A percentile compares a stretch with the other conserved stretches of the same genome.
These are phyloP conservation scores for Euthynnus affinis DNA, from an alignment of 2,797 vertebrate species.

Conservation along the genomic window DNA sequence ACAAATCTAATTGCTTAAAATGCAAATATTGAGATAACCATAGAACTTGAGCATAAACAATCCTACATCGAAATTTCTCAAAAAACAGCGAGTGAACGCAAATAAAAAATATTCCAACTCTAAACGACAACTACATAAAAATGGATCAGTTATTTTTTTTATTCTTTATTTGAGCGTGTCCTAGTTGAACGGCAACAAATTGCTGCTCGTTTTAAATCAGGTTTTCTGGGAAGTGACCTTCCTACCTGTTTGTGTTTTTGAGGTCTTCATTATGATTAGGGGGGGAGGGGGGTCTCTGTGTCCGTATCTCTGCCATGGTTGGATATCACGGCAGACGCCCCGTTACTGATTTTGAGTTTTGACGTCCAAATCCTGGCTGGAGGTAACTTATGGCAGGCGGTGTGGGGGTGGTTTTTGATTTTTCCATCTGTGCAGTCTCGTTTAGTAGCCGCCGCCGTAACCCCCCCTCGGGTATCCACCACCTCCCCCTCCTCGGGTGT, in stretches of 20 bases:
- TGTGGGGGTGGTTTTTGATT: constrained; percentile 32
- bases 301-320: constrained; percentile 79
- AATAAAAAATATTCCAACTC: constrained; percentile 76
- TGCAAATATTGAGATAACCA: constrained; percentile 71
- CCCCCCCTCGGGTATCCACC: constrained; percentile 93
- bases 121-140: constrained; percentile 80
- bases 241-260: constrained; percentile 87
- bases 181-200: constrained; percentile 79
- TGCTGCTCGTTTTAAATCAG: constrained; percentile 79
- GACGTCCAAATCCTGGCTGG: constrained; percentile 71
- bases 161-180: constrained; percentile 77
- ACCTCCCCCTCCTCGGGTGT: constrained; percentile 85
- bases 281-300: constrained; percentile 72
- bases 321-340: constrained; percentile 78
- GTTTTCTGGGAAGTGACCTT: constrained; percentile 87
- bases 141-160: constrained; percentile 50
- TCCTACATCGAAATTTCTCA: constrained; percentile 72
- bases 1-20: constrained; percentile 76
- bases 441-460: constrained; percentile 87
- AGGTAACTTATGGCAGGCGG: constrained; percentile 53
- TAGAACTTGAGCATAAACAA: constrained; percentile 73
- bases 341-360: constrained; percentile 71
- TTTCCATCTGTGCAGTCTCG: constrained; percentile 35
- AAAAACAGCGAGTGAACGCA: constrained; percentile 77
- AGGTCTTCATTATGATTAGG: constrained; percentile 82